Evolutionary conservation across 1,140 invertebrate genomes (phyloP).

Genomic region (Paraescarpia echinospica): DNA sequence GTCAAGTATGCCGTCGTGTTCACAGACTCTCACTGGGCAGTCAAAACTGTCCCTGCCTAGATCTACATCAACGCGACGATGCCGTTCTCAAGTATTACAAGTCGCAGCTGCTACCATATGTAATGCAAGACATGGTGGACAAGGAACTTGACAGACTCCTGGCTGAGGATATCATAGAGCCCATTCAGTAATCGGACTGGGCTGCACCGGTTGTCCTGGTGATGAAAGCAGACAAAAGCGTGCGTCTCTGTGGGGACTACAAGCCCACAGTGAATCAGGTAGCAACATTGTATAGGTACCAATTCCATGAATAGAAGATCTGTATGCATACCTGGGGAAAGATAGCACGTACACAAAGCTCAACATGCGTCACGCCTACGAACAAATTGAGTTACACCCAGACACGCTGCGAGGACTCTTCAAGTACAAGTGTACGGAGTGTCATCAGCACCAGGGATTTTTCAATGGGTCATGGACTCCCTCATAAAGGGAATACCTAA

Average conservation of each 20-base stretch:
- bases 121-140: conserved; percentile 8
- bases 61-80: neutral
- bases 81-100: neutral
- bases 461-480: conserved; percentile 58
- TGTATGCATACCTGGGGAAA: conserved; percentile 40
- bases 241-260: conserved; percentile 22
- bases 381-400: conserved; percentile 31
- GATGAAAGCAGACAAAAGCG: conserved; percentile 20
- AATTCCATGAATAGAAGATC: conserved; percentile 43
- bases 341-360: conserved; percentile 44
- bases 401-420: conserved; percentile 39
- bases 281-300: conserved; percentile 39
- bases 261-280: conserved; percentile 21
- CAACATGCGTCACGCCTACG: conserved; percentile 40
- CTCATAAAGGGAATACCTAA: conserved; percentile 38
- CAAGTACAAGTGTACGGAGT: conserved; percentile 50
- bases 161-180: conserved; percentile 4
- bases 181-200: conserved; percentile 9
- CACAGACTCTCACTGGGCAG: neutral
- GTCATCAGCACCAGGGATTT: conserved; percentile 58
- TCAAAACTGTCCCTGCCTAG: neutral
- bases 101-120: conserved; percentile 8
- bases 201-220: conserved; percentile 15
- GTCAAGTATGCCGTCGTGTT: neutral
- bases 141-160: conserved; percentile 12